Evolutionary conservation across 1,140 invertebrate species (phyloP), one percentile per base, ranked within the genome.

Genomic region (honey bee (Apis mellifera)): DNA sequence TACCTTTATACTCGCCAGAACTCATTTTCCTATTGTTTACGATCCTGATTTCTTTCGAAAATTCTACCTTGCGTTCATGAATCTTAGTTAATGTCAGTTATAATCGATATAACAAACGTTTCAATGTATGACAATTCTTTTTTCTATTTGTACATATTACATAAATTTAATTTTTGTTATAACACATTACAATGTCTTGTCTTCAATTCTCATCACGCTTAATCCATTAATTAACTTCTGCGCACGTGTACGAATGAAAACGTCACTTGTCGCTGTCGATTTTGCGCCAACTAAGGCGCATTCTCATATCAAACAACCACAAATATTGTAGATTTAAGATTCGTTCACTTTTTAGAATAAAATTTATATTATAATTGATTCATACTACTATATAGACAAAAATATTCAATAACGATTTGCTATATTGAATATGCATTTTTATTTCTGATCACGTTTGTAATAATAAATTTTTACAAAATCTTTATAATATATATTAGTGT

Each of bases 201-300:
- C 65, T 57, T 73, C 60, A 26, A 70, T 52, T 42, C 71, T 54
- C 59, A 42, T 77, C 73, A 60, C 72, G 73, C 72, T 84, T 71
- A 84, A 84, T 84, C 73, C 73, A 82, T 84, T 82, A 77, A 84
- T 84, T 84, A 84, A 84, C 83, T 84, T 84, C 83, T 84, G 78
- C 78, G 83, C 83, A 84, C 83, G 83, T 84, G 78, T 84, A 75
- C 76, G 26, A 70, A 57, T 23, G 64, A 4, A 64, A 59, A 84
- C 82, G 82, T 84, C 82, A 84, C n/a, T 52, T 19, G 21, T 21
- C 19, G 32, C 21, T 52, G 68, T 59, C 68, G 77, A 83, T 80
- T 59, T 66, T 62, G 59, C 59, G 59, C 21, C 13, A 19, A 12
- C 21, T 12, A 79, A 64, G 78, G 59, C 32, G 78, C 50, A 42